Evolutionary conservation across 2,113 vertebrate genomes (phyloP), one percentile per base, ranked within the genome.

Genomic region (Cariama cristata): DNA sequence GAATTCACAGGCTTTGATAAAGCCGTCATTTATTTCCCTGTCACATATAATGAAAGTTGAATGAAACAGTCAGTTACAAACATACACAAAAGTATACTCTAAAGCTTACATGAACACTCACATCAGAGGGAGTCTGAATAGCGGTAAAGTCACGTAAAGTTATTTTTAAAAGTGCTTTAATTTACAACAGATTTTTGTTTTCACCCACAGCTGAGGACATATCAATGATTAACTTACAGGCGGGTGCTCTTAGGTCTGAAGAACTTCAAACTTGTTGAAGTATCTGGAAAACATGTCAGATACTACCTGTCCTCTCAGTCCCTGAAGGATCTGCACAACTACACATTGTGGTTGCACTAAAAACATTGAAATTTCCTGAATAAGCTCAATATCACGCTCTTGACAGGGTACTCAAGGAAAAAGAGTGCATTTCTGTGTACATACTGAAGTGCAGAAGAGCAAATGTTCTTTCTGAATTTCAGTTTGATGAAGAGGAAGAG

Each of bases 151-250:
- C 91, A 96, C 20, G 28, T 95, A 93, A 95, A 85, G 24, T 42
- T 91, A 64, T 60, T 35, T 56, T 55, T 85, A 88, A 93, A 87
- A 76, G 26, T 47, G 12, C 49, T 95, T 89, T 95, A 93, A 95
- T 96, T 93, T 96, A 49, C 71, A 95, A 90, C 89, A 97, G 96
- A 92, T 90, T 93, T 97, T 92, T 95, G 66, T 94, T 91, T 96
- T 95, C 66, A 92, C 62, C 50, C 92, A 50, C 93, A 92, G 81
- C 85, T 88, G 75, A 94, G 45, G 90, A 90, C 80, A 86, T 79
- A 95, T 75, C 40, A 56, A 77, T 92, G 95, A 76, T 86, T 92
- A 94, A 88, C 71, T 93, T 92, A 49, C 38, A 79, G 49, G 38
- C n/a, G 69, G 71, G 66, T 92, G 69, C 81, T 95, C 62, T 79